Conservation (phyloP, 1,140 invertebrate genomes). For the Sinella curviseta region DNA sequence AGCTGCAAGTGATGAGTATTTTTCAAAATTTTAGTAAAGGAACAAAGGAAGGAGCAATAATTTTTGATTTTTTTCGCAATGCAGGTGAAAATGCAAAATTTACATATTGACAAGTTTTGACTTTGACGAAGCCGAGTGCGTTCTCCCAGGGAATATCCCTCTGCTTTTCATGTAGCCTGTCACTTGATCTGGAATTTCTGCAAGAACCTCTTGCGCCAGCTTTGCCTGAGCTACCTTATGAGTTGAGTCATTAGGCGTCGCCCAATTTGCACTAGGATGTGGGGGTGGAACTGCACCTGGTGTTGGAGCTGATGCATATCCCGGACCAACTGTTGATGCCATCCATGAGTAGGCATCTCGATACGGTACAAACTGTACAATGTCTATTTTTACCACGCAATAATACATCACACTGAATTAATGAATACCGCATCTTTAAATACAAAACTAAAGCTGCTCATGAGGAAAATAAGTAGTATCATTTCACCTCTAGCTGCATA, state of each 20-base stretch:
- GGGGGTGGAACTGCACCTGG: slow-evolving; percentile 1
- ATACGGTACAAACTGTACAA: slow-evolving; percentile 49
- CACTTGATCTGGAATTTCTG: slow-evolving; percentile 64
- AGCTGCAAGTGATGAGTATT: too few relatives aligned
- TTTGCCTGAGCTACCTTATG: slow-evolving; percentile 42
- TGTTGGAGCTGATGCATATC: not conserved
- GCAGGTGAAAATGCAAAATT: too few relatives aligned
- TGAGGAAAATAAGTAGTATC: not conserved
- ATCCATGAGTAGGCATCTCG: slow-evolving; percentile 45
- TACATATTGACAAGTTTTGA: not conserved
- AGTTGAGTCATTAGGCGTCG: slow-evolving; percentile 24
- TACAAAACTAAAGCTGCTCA: too few relatives aligned
- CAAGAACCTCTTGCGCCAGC: slow-evolving; percentile 47
- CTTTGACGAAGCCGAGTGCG: slow-evolving; percentile 3
- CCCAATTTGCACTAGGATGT: slow-evolving; percentile 5
- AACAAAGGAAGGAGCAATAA: too few relatives aligned
- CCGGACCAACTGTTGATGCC: slow-evolving; percentile 42
- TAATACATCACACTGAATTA: too few relatives aligned
- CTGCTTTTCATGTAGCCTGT: slow-evolving; percentile 63
- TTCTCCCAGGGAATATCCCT: slow-evolving; percentile 55
- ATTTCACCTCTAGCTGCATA: slow-evolving; percentile 53
- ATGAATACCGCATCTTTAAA: too few relatives aligned
- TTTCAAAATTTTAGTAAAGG: too few relatives aligned
- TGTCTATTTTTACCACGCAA: slow-evolving; percentile 29
- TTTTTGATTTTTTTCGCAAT: too few relatives aligned